These are phyloP conservation scores for Ellobius talpinus DNA, from an alignment of 2,113 vertebrate species.

Conservation along the genomic window DNA sequence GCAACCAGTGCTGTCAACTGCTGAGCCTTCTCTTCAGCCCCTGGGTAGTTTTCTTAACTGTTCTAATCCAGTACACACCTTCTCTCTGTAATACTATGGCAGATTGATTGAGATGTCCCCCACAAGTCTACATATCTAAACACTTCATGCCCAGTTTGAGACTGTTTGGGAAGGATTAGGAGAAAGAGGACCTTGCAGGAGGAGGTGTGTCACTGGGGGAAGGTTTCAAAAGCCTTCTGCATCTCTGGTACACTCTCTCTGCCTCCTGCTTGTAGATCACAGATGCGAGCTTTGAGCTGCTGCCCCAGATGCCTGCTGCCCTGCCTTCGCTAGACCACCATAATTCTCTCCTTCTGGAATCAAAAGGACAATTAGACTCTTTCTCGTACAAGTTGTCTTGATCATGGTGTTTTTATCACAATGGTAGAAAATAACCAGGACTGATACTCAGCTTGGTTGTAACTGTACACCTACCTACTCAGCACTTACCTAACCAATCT, in stretches of 20 bases:
- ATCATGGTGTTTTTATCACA: neutral
- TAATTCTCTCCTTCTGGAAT: neutral
- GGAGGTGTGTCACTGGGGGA: neutral
- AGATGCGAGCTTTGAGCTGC: neutral
- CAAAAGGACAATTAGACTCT: neutral
- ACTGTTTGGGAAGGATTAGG: neutral
- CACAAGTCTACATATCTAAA: neutral
- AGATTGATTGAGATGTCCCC: neutral
- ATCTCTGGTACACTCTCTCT: neutral
- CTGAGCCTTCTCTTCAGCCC: neutral
- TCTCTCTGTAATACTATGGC: neutral
- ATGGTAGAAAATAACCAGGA: neutral
- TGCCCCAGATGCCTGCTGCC: neutral
- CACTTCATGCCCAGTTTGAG: neutral
- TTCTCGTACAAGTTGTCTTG: neutral
- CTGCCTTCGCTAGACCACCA: neutral
- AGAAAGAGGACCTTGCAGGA: neutral
- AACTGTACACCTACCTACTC: neutral
- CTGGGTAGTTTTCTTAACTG: neutral
- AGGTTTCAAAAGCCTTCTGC: neutral
- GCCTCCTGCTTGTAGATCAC: neutral
- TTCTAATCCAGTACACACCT: neutral
- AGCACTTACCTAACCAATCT: conserved; percentile 20
- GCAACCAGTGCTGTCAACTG: neutral
- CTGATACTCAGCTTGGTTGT: neutral